phyloP scores from a whole-genome alignment of 2,113 vertebrate species.

The Lepidothrix coronata region DNA sequence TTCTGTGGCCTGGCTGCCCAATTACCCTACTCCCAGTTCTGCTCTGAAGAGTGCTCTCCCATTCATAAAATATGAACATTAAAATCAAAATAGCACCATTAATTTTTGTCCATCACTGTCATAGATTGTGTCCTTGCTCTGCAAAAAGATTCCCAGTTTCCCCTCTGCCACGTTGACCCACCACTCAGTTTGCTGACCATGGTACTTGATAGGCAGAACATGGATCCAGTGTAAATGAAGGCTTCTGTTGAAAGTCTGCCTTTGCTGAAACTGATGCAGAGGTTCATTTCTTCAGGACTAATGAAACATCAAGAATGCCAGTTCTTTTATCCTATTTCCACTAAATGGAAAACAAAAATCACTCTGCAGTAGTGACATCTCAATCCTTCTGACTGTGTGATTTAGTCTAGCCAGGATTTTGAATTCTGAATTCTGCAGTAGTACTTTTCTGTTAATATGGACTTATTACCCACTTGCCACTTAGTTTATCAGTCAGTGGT shows the following conservation, averaged over 20 bases:
- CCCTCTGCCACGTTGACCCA: background rate
- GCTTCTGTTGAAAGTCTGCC: background rate
- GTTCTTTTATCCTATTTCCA: constrained; percentile 44
- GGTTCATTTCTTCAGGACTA: constrained; percentile 20
- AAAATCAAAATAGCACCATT: background rate
- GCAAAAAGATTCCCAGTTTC: background rate
- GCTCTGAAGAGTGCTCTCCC: background rate
- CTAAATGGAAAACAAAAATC: constrained; percentile 56
- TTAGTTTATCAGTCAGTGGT: constrained; percentile 83
- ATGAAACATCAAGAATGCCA: background rate
- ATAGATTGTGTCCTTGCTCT: background rate
- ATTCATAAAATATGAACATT: background rate
- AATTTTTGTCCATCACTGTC: background rate
- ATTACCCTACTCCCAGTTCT: background rate
- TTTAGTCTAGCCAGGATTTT: constrained; percentile 77
- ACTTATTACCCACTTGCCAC: constrained; percentile 84
- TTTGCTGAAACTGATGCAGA: background rate
- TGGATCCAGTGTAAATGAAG: background rate
- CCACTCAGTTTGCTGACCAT: background rate
- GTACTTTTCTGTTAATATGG: constrained; percentile 81
- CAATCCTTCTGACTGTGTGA: constrained; percentile 74
- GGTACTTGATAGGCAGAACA: background rate
- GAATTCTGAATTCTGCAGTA: constrained; percentile 78
- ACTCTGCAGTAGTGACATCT: constrained; percentile 72
- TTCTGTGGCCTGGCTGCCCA: background rate